These are phyloP conservation scores for Danio tinwini DNA, from an alignment of 2,797 vertebrate genomes.

Conservation along the genomic window DNA sequence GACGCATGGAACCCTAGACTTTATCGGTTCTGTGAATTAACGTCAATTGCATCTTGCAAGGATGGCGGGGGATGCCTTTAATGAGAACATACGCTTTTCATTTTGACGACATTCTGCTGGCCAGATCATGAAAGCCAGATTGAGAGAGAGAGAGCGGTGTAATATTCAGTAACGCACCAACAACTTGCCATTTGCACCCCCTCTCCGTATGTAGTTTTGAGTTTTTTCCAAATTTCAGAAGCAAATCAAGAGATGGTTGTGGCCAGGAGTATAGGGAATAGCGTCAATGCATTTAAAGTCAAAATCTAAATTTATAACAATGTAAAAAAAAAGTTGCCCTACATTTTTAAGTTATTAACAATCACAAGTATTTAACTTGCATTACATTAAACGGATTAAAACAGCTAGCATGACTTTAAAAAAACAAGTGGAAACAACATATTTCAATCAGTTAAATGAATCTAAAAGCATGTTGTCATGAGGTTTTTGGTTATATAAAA, in stretches of 20 bases:
- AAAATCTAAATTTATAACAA: too few species aligned
- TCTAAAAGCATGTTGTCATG: too few species aligned
- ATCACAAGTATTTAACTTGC: too few species aligned
- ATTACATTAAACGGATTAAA: too few species aligned
- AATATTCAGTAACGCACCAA: slow-evolving; percentile 50
- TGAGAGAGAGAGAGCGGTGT: slow-evolving; percentile 15
- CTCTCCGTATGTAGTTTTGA: slow-evolving; percentile 30
- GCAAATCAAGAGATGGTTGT: slow-evolving; percentile 46
- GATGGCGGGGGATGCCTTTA: slow-evolving; percentile 63
- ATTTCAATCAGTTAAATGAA: too few species aligned
- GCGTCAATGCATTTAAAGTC: too few species aligned
- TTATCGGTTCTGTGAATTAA: slow-evolving; percentile 74
- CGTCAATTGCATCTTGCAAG: slow-evolving; percentile 69
- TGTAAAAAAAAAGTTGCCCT: too few species aligned
- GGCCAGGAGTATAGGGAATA: too few species aligned
- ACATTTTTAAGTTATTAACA: too few species aligned
- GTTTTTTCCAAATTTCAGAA: slow-evolving; percentile 55
- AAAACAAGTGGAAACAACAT: too few species aligned
- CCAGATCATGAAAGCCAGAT: slow-evolving; percentile 54
- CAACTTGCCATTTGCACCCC: slow-evolving; percentile 41
- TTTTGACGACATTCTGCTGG: slow-evolving; percentile 67
- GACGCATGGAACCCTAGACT: slow-evolving; percentile 65
- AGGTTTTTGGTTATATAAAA: too few species aligned
- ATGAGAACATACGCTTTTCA: slow-evolving; percentile 76
- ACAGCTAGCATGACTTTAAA: too few species aligned